A percentile compares a stretch with the other conserved stretches of the same genome.
Evolutionary conservation across 2,113 vertebrate genomes (phyloP).

Genomic region (Aix galericulata): DNA sequence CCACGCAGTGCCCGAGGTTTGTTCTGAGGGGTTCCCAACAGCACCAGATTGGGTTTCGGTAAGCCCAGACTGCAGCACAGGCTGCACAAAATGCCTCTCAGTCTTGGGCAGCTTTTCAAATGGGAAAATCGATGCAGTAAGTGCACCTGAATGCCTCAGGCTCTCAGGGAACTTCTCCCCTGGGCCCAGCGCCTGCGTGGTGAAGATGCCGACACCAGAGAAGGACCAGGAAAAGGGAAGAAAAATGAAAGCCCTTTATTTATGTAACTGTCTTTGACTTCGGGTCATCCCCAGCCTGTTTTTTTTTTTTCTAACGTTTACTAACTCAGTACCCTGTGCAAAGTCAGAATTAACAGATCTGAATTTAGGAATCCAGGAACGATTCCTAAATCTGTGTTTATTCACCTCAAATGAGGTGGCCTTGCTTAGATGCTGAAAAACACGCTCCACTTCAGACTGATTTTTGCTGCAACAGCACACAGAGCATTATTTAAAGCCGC

Average conservation of each 20-base stretch:
- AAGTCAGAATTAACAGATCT: neutral
- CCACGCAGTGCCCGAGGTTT: accelerated
- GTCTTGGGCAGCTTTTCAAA: constrained; percentile 26
- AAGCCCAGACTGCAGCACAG: neutral
- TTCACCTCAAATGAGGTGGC: neutral
- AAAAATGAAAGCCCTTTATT: neutral
- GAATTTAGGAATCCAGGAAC: neutral
- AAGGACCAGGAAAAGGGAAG: neutral
- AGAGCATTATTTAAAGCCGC: neutral
- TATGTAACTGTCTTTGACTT: constrained; percentile 11
- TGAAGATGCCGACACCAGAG: neutral
- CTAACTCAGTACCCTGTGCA: neutral
- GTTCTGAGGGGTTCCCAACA: neutral
- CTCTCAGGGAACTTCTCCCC: neutral
- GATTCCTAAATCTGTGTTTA: neutral
- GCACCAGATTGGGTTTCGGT: neutral
- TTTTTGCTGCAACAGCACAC: neutral
- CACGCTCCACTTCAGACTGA: neutral
- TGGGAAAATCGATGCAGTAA: constrained; percentile 2
- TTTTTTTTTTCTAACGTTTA: neutral
- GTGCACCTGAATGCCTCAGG: constrained; percentile 43
- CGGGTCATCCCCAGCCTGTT: neutral
- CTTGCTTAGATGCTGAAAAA: neutral
- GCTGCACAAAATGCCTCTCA: neutral
- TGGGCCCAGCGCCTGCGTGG: neutral